phyloP scores from a whole-genome alignment of 2,797 vertebrate genomes.

The Merluccius polli region DNA sequence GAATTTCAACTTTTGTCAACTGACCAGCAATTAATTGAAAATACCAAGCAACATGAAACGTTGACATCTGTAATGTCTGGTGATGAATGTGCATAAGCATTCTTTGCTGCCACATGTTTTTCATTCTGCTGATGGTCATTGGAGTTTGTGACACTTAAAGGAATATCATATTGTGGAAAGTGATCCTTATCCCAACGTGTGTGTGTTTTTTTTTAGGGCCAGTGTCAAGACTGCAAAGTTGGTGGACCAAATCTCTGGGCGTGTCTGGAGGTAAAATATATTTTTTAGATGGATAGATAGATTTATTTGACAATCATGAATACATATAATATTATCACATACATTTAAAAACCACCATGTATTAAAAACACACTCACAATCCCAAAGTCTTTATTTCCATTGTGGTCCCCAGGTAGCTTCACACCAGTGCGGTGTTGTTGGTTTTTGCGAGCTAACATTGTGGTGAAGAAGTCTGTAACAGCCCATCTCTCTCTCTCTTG shows the following conservation, averaged over 20 bases:
- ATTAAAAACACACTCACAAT: not conserved
- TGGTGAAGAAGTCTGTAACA: conserved; percentile 2
- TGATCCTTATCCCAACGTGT: not conserved
- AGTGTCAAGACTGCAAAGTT: conserved; percentile 95
- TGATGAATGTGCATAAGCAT: not conserved
- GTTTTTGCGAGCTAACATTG: not conserved
- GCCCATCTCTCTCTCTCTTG: conserved; percentile 6
- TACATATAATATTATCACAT: not conserved
- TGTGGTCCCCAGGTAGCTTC: not conserved
- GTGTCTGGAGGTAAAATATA: conserved; percentile 85
- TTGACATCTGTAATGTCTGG: too few relatives aligned
- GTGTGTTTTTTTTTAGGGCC: conserved; percentile 76
- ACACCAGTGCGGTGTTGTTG: not conserved
- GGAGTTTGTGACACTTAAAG: not conserved
- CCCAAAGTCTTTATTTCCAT: not conserved
- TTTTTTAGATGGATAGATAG: not conserved
- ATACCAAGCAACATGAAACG: too few relatives aligned
- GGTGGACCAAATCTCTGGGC: conserved; percentile 98
- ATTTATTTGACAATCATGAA: too few relatives aligned
- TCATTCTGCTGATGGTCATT: not conserved
- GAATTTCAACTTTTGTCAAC: too few relatives aligned
- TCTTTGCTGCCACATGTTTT: not conserved
- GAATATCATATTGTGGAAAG: not conserved
- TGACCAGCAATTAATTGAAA: too few relatives aligned
- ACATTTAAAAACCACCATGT: not conserved